These are phyloP conservation scores for Himalopsyche kuldschensis DNA, from an alignment of 2,888 invertebrate species.

Conservation along the genomic window DNA sequence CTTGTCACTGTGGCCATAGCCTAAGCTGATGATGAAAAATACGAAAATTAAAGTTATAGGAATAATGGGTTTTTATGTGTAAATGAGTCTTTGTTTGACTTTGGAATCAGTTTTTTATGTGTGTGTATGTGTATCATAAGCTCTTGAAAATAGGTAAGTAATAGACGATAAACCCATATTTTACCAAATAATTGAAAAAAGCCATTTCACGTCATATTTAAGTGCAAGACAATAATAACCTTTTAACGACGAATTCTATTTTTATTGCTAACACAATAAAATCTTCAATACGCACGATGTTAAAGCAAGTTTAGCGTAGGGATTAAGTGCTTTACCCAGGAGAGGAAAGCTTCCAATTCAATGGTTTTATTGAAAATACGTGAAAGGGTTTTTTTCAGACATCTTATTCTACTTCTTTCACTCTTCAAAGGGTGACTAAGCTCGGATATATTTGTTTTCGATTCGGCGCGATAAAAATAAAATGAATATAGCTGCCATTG, in stretches of 20 bases:
- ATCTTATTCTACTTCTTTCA: not conserved
- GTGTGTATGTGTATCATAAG: no score
- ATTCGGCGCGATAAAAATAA: not conserved
- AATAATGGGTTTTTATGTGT: not conserved
- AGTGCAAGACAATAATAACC: not conserved
- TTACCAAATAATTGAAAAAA: not conserved
- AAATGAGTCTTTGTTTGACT: not conserved
- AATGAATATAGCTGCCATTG: not conserved
- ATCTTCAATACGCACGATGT: not conserved
- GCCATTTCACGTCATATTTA: not conserved
- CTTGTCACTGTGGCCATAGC: no score
- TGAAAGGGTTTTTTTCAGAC: not conserved
- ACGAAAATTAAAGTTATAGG: no score
- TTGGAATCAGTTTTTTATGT: not conserved
- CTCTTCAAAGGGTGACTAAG: not conserved
- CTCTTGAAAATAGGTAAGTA: no score
- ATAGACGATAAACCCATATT: not conserved
- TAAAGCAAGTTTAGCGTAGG: not conserved
- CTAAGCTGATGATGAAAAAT: no score
- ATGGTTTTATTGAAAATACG: not conserved
- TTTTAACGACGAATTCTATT: not conserved
- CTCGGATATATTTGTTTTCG: not conserved
- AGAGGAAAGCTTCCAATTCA: not conserved
- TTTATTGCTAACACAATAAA: not conserved
- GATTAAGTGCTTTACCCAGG: not conserved